Evolutionary conservation across 2,113 vertebrate genomes (phyloP), one percentile per base, ranked within the genome.

Genomic region (Tragelaphus scriptus): DNA sequence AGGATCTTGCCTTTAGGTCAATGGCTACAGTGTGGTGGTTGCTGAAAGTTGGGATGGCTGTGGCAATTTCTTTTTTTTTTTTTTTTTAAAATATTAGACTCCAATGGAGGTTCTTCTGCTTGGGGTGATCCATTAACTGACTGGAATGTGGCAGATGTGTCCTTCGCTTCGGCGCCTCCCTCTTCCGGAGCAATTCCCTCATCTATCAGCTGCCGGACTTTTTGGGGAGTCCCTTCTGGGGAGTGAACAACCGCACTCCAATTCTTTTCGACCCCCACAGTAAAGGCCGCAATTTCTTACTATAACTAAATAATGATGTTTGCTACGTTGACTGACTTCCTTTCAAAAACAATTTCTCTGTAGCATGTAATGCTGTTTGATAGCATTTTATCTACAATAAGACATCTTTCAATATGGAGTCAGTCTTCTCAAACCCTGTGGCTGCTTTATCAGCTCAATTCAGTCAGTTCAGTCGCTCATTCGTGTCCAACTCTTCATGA

Each of bases 191-290:
- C 99, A 87, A 99, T 99, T 0, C 99, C 99, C 1, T 99, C 99
- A 25, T 98, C 99, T 7, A 99, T 99, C 58, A 99, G 98, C 82
- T 99, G 99, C 2, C 99, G 99, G 65, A 99, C 98, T 98, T 99
- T 99, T 49, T 99, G 99, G 0, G 99, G 99, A 47, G 99, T 99
- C 25, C 98, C 98, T 6, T 99, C 97, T 12, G 99, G 98, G 63
- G 99, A 98, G 85, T 98, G 99, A 40, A 96, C 88, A 56, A 98
- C 98, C 9, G 97, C 97, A 95, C 98, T 99, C 2, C 98, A 97
- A 95, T 75, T 98, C 53, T 98, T 98, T 40, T 99, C 98, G 95
- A 87, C 94, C 30, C 97, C 99, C 32, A 97, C 97, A 0, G 63
- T 88, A 79, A 93, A 91, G 56, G 97, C 96, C n/a, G 17, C 10